A percentile compares a stretch with the other conserved stretches of the same genome.
phyloP scores from a whole-genome alignment of 1,140 invertebrate species.

The Bombyx mandarina region DNA sequence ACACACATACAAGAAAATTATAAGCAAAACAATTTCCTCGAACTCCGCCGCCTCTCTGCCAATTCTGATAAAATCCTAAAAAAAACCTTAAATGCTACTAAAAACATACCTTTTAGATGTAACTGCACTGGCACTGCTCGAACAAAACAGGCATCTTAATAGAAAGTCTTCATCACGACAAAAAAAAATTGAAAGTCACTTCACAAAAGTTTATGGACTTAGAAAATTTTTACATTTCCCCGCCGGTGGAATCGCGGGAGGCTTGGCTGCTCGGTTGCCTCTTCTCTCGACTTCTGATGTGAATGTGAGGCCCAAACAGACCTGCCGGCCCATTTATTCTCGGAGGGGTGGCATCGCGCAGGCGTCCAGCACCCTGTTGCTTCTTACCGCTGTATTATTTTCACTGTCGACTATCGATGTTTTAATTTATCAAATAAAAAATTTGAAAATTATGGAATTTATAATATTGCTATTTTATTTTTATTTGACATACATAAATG shows the following conservation, averaged over 20 bases:
- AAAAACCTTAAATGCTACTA: too few species aligned
- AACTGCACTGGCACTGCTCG: slow-evolving; percentile 19
- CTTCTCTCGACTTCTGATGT: slow-evolving; percentile 13
- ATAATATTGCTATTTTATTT: too few species aligned
- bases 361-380: slow-evolving; percentile 67
- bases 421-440: not conserved
- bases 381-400: slow-evolving; percentile 34
- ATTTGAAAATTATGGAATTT: too few species aligned
- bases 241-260: slow-evolving; percentile 20
- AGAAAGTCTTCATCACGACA: slow-evolving; percentile 10
- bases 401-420: slow-evolving; percentile 27
- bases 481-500: too few species aligned
- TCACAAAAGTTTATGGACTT: slow-evolving; percentile 12
- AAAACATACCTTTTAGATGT: slow-evolving; percentile 38
- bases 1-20: too few species aligned
- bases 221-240: slow-evolving; percentile 14
- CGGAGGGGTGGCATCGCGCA: slow-evolving; percentile 53
- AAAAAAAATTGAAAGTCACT: slow-evolving; percentile 6
- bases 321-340: slow-evolving; percentile 46
- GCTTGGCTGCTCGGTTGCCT: slow-evolving; percentile 5
- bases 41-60: too few species aligned
- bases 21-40: too few species aligned
- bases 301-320: slow-evolving; percentile 39
- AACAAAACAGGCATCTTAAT: slow-evolving; percentile 15
- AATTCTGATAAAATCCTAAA: too few species aligned